These are phyloP conservation scores for Orussus abietinus DNA, from an alignment of 1,140 invertebrate genomes.

Conservation along the genomic window DNA sequence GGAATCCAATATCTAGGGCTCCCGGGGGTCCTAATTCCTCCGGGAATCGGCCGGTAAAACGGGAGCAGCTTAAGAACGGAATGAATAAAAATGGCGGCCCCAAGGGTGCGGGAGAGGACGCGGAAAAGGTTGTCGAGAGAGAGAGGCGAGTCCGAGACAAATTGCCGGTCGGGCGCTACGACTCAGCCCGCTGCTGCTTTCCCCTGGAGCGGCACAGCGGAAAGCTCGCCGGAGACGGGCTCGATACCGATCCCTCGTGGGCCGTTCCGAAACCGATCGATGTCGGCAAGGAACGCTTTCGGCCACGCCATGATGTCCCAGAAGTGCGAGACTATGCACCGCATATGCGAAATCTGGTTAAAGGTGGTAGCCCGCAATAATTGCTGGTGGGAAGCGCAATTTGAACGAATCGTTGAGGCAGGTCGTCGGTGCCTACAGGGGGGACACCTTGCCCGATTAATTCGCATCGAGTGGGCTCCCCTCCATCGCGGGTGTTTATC, in stretches of 20 bases:
- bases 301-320: too few relatives aligned
- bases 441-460: slow-evolving; percentile 38
- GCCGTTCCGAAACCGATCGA: too few relatives aligned
- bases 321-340: too few relatives aligned
- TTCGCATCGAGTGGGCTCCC: slow-evolving; percentile 34
- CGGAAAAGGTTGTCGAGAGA: slow-evolving; percentile 2
- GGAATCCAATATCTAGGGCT: too few relatives aligned
- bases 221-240: too few relatives aligned
- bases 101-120: slow-evolving; percentile 6
- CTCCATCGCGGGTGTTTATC: slow-evolving; percentile 38
- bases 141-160: slow-evolving; percentile 1
- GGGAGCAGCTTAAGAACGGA: slow-evolving; percentile 24
- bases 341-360: neutral
- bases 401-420: slow-evolving; percentile 40
- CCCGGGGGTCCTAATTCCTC: slow-evolving; percentile 14
- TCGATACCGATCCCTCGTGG: neutral
- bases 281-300: too few relatives aligned
- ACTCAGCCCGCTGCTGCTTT: neutral
- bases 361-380: neutral
- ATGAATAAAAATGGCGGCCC: slow-evolving; percentile 22
- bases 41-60: slow-evolving; percentile 33
- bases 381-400: slow-evolving; percentile 36
- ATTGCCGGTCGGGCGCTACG: neutral
- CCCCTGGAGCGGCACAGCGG: neutral
- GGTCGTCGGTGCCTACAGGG: slow-evolving; percentile 7